Base-by-base conservation (phyloP, 2,888 invertebrate species). In the Alentia gelatinosa region DNA sequence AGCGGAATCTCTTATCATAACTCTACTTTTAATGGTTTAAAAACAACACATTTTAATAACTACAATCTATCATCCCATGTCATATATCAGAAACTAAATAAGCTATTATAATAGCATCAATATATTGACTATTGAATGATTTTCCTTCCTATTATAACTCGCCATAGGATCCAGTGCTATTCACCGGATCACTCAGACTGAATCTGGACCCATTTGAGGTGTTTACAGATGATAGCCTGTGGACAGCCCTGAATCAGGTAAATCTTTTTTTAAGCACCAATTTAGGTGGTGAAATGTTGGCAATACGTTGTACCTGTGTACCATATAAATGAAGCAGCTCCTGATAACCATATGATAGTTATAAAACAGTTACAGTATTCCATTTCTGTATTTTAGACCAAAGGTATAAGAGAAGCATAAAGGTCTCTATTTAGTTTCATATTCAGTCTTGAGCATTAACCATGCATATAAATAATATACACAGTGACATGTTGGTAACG, bases 191-290 rank as follows among this genome's bases (percentile, higher is more conserved):
- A 7, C 84, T 93, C 37, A 89, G 92, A 26, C 89, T 95, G 94
- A 96, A 96, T 91, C 93, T 96, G n/a, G 96, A 96, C 91, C 96
- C 96, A 26, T 96, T 96, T 94, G 94, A 94, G 35, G 86, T 92
- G 84, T 94, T 95, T 92, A 92, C 94, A 5, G 96, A 96, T 92
- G 94, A 83, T 15, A 19, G 39, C 5, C 15, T 39, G 12, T 83
- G 83, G 83, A 19, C 35, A 35, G 83, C 83, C 35, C 39, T 83
- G 1, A 15, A 39, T 0, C 83, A 83, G 33, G 83, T 83, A 37
- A 39, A 26, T 33, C 12, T 30, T 68, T 68, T 23, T 9, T 68
- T 26, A 68, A 12, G 5, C 5, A 12, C 7, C 30, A 7, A 68
- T 7, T 7, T 68, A 68, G 9, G 12, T 68, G n/a, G 15, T 42